Evolutionary conservation across 2,888 invertebrate genomes (phyloP).

Genomic region (Meteorus colon): DNA sequence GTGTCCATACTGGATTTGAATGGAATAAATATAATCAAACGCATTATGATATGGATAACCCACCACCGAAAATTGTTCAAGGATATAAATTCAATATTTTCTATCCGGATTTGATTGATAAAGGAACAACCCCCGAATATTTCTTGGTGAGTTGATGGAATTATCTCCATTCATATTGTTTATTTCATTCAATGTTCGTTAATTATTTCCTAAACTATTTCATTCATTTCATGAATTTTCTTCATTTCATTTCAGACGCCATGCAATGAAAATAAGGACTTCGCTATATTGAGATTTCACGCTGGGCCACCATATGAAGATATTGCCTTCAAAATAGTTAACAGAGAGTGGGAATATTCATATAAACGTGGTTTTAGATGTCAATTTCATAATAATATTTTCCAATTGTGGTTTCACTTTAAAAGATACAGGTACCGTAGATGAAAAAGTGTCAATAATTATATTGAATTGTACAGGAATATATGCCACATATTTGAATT

Average conservation of each 20-base stretch:
- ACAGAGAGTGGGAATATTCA: constrained; percentile 99
- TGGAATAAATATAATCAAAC: constrained; percentile 99
- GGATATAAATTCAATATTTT: constrained; percentile 99
- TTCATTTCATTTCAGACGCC: constrained; percentile 80
- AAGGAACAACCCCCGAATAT: constrained; percentile 93
- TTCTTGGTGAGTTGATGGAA: constrained; percentile 79
- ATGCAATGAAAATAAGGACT: constrained; percentile 93
- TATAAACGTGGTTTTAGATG: constrained; percentile 98
- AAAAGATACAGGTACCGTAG: constrained; percentile 96
- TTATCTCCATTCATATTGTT: constrained; percentile 26
- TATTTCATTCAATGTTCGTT: no score
- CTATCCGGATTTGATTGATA: constrained; percentile 98
- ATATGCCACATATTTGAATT: constrained; percentile 28
- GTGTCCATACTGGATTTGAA: constrained; percentile 97
- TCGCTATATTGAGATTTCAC: constrained; percentile 94
- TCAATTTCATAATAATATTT: constrained; percentile 99
- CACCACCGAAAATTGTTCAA: constrained; percentile 99
- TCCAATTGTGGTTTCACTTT: constrained; percentile 99
- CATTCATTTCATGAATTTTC: constrained; percentile 8
- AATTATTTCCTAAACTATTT: background rate
- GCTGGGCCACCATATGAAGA: constrained; percentile 99
- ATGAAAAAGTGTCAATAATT: constrained; percentile 67
- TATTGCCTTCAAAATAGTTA: constrained; percentile 98
- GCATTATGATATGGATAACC: constrained; percentile 99
- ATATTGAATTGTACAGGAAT: constrained; percentile 45